Percentiles rank a stretch among this genome's conserved stretches.
Conservation (phyloP, 2,113 vertebrate genomes). For the Empidonax alnorum region DNA sequence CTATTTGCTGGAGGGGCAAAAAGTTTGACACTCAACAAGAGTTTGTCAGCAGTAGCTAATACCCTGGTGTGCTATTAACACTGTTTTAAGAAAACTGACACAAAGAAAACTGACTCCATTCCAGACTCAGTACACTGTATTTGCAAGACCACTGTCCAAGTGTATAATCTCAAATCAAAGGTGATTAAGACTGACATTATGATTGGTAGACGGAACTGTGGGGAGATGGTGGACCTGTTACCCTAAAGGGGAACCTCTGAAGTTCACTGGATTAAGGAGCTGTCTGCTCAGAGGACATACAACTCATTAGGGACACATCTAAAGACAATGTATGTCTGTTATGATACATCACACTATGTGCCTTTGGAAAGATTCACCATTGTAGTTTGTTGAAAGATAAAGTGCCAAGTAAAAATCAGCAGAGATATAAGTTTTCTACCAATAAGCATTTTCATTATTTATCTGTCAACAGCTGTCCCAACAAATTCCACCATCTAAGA, state of each 20-base stretch:
- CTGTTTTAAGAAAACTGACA: neutral
- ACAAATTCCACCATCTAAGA: neutral
- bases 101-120: neutral
- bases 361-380: neutral
- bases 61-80: rapidly evolving
- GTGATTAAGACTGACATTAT: neutral
- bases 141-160: neutral
- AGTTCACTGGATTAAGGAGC: neutral
- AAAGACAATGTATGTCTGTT: neutral
- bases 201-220: neutral
- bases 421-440: neutral
- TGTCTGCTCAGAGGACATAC: neutral
- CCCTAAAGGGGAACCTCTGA: neutral
- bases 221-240: neutral
- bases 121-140: neutral
- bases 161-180: neutral
- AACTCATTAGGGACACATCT: neutral
- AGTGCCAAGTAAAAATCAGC: neutral
- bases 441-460: neutral
- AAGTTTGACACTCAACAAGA: neutral
- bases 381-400: neutral
- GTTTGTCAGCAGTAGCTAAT: neutral
- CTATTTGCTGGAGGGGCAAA: neutral
- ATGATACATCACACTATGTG: rapidly evolving
- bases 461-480: neutral